Evolutionary conservation across 2,888 invertebrate species (phyloP).

Genomic region (Neria commutata): DNA sequence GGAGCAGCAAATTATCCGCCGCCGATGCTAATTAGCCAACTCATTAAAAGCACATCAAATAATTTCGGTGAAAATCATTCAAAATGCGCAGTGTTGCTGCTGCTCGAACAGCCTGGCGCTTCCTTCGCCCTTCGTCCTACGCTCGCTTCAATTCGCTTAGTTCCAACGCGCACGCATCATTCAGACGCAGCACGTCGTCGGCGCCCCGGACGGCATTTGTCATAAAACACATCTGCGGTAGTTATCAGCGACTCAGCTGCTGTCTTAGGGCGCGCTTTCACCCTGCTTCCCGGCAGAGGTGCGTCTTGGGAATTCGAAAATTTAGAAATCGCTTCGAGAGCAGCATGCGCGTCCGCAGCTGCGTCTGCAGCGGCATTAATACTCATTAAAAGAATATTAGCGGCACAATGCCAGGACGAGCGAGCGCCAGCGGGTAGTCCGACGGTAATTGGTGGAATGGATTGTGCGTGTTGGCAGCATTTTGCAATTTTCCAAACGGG

Average conservation of each 20-base stretch:
- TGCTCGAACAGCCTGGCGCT: too few species aligned
- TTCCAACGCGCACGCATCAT: background rate
- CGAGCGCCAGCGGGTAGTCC: background rate
- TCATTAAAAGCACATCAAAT: too few species aligned
- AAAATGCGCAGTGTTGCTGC: background rate
- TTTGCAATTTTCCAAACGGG: too few species aligned
- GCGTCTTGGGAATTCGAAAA: background rate
- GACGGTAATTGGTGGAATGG: background rate
- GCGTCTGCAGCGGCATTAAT: too few species aligned
- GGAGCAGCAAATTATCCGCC: too few species aligned
- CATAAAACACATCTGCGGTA: background rate
- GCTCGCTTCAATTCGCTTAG: too few species aligned
- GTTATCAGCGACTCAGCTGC: background rate
- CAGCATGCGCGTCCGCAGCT: too few species aligned
- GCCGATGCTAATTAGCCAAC: too few species aligned
- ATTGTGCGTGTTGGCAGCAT: background rate
- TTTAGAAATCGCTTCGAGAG: background rate
- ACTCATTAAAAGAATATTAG: slow-evolving; percentile 1
- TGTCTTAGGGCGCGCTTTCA: background rate
- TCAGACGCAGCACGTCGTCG: background rate
- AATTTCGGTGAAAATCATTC: too few species aligned
- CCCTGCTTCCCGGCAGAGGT: background rate
- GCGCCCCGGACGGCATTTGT: background rate
- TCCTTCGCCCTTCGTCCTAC: background rate
- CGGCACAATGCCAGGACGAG: too few species aligned